Conservation (phyloP, 2,113 vertebrate species). For the Piaya cayana region DNA sequence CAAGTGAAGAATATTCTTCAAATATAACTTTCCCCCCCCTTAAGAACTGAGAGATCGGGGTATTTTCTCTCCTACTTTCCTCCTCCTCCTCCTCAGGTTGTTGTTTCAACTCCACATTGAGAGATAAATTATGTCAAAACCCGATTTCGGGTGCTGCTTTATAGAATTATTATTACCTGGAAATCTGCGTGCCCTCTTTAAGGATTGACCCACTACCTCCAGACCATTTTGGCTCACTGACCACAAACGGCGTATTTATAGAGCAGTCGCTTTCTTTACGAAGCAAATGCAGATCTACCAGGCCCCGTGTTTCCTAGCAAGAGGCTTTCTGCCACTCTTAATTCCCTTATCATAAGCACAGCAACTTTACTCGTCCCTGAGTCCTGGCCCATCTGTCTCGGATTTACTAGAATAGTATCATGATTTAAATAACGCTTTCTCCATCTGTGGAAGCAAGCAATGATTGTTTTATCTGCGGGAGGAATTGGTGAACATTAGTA, state of each 20-base stretch:
- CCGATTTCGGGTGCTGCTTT: not conserved
- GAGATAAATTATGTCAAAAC: not conserved
- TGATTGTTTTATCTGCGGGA: conserved; percentile 12
- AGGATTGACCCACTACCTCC: not conserved
- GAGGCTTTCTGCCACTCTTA: conserved; percentile 33
- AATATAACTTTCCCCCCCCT: not conserved
- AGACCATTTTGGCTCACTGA: not conserved
- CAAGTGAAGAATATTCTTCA: not conserved
- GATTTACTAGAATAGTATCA: conserved; percentile 21
- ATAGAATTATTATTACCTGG: not conserved
- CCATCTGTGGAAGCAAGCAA: conserved; percentile 2
- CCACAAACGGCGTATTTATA: not conserved
- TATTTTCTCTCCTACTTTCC: not conserved
- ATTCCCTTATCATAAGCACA: conserved; percentile 49
- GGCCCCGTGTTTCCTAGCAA: not conserved
- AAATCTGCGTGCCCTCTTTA: not conserved
- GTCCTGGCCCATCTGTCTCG: conserved; percentile 37
- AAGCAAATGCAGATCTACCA: conserved; percentile 26
- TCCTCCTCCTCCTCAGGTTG: not conserved
- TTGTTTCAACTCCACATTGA: not conserved
- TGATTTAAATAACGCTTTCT: conserved; percentile 42
- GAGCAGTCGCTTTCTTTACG: not conserved
- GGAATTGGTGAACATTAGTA: conserved; percentile 12
- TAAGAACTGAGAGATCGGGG: not conserved
- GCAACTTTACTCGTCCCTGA: conserved; percentile 25